Conservation (phyloP, 2,113 vertebrate genomes). For the Calidris pygmaea region DNA sequence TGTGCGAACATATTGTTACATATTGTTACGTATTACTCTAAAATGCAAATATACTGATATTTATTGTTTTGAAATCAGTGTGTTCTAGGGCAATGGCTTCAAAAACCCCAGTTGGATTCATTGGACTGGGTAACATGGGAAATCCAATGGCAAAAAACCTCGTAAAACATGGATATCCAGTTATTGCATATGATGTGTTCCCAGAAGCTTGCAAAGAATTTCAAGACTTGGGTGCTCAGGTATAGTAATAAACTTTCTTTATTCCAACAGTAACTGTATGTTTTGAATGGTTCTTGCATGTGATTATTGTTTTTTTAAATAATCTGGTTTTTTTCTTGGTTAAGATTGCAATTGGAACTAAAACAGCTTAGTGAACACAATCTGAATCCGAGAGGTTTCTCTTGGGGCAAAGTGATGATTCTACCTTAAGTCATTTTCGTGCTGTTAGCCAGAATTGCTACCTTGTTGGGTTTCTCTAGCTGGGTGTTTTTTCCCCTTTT, state of each 20-base stretch:
- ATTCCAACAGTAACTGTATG: background rate
- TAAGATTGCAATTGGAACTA: background rate
- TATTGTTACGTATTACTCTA: background rate
- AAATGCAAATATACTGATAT: conserved; percentile 31
- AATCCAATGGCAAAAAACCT: conserved; percentile 99
- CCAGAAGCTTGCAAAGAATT: conserved; percentile 96
- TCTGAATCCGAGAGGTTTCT: background rate
- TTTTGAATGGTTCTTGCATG: conserved; percentile 6
- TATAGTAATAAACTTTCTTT: conserved; percentile 64
- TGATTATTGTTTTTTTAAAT: background rate
- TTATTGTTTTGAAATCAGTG: conserved; percentile 77
- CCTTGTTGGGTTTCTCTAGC: background rate
- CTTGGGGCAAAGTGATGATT: background rate
- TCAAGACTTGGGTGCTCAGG: conserved; percentile 92
- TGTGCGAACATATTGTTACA: background rate
- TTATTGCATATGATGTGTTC: conserved; percentile 93
- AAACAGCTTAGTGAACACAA: background rate
- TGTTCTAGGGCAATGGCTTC: conserved; percentile 94
- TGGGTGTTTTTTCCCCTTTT: background rate
- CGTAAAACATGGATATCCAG: conserved; percentile 92
- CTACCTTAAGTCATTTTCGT: background rate
- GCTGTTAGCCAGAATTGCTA: background rate
- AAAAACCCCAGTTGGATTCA: conserved; percentile 94
- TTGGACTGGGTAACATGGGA: conserved; percentile 98
- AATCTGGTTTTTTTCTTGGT: background rate